Conservation (phyloP, 2,797 vertebrate genomes). For the Etheostoma nigrum region DNA sequence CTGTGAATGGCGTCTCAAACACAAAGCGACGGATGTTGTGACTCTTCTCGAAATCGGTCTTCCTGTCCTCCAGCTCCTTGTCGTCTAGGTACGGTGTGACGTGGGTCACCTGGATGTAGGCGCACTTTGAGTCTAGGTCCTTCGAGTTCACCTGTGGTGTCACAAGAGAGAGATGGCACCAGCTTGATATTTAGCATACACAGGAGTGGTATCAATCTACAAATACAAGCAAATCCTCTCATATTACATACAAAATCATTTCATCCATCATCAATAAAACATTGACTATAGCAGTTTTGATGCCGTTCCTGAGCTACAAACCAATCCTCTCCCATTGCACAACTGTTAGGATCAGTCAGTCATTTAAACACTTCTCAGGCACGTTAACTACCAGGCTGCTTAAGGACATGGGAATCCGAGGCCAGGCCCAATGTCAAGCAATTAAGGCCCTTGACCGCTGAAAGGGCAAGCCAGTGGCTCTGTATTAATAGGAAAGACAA, state of each 20-base stretch:
- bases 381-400: background rate
- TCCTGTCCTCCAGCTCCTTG: conserved; percentile 95
- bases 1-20: conserved; percentile 97
- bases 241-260: too few species aligned
- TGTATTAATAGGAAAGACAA: background rate
- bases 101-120: conserved; percentile 99
- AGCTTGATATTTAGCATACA: background rate
- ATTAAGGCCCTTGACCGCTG: background rate
- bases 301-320: conserved; percentile 11
- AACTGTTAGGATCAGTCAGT: background rate
- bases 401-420: background rate
- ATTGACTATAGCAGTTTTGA: too few species aligned
- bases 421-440: background rate
- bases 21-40: conserved; percentile 98
- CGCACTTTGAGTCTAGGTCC: conserved; percentile 96
- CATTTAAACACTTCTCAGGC: too few species aligned
- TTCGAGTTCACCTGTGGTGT: conserved; percentile 92
- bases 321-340: conserved; percentile 1
- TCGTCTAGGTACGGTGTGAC: conserved; percentile 95
- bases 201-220: too few species aligned
- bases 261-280: too few species aligned
- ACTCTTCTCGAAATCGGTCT: conserved; percentile 95
- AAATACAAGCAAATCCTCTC: too few species aligned
- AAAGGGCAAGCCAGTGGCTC: background rate
- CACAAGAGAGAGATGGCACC: background rate